Percentiles rank a stretch among this genome's conserved stretches.
Evolutionary conservation across 2,797 vertebrate genomes (phyloP).

Genomic region (Alauda arvensis): DNA sequence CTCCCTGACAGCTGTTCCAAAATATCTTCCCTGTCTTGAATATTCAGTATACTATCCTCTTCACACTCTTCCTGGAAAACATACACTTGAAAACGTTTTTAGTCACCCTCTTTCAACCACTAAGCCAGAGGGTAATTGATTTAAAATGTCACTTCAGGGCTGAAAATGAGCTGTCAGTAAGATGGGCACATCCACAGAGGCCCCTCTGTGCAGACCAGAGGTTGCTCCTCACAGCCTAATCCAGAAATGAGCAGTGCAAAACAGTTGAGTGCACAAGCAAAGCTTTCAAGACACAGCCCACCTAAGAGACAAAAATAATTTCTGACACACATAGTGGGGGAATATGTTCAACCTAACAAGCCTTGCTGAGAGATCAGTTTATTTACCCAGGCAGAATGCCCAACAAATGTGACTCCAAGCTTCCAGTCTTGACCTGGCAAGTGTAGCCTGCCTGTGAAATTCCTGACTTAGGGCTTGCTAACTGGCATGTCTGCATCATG

Average conservation of each 20-base stretch:
- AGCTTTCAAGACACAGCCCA: slow-evolving; percentile 4
- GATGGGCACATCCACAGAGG: background rate
- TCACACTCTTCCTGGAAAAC: background rate
- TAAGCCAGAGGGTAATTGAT: background rate
- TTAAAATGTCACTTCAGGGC: background rate
- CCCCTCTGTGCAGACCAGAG: background rate
- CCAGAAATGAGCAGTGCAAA: background rate
- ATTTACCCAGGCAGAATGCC: slow-evolving; percentile 11
- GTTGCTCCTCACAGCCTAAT: background rate
- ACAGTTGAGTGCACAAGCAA: background rate
- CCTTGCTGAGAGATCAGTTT: slow-evolving; percentile 1
- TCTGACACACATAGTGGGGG: background rate
- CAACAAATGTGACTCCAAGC: background rate
- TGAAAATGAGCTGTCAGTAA: background rate
- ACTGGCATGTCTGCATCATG: background rate
- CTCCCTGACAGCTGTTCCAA: background rate
- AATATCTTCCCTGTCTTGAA: background rate
- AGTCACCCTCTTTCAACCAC: background rate
- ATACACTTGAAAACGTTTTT: background rate
- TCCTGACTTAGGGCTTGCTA: slow-evolving; percentile 9
- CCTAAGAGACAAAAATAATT: background rate
- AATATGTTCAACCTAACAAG: slow-evolving; percentile 1
- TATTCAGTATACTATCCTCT: background rate
- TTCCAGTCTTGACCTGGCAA: slow-evolving; percentile 1
- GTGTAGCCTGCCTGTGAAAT: background rate